phyloP scores from a whole-genome alignment of 2,888 invertebrate species.

The Ctenicera cuprea region DNA sequence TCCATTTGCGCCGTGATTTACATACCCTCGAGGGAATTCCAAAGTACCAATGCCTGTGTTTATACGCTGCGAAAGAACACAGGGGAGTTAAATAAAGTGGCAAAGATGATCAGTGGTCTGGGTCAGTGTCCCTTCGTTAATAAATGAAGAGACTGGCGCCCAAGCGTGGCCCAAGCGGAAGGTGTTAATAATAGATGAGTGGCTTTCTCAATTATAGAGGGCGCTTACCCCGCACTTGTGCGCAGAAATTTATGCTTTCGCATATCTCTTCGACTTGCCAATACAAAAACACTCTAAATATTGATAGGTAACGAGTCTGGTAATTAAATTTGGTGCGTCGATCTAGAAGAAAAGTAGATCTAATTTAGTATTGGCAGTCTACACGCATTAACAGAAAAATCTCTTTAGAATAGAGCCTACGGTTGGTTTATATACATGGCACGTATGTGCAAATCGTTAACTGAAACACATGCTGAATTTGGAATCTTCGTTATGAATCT shows the following conservation, averaged over 20 bases:
- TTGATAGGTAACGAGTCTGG: background rate
- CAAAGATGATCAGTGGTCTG: conserved; percentile 18
- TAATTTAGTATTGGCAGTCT: too few relatives aligned
- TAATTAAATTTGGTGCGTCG: conserved; percentile 2
- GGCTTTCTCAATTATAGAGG: conserved; percentile 34
- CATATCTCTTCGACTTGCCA: background rate
- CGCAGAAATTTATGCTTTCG: conserved; percentile 10
- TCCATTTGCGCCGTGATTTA: conserved; percentile 6
- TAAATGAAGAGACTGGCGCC: conserved; percentile 25
- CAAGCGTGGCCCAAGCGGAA: conserved; percentile 29
- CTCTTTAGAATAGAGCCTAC: too few relatives aligned
- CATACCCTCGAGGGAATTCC: background rate
- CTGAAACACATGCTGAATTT: conserved; percentile 7
- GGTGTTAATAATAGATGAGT: conserved; percentile 35
- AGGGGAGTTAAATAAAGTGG: conserved; percentile 7
- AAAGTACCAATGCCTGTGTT: conserved; percentile 16
- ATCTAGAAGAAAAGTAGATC: too few relatives aligned
- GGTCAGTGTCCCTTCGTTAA: conserved; percentile 35
- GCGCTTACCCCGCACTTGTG: conserved; percentile 25
- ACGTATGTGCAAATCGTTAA: background rate
- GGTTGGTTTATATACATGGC: too few relatives aligned
- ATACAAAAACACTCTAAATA: conserved; percentile 9
- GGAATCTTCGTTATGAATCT: background rate
- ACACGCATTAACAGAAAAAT: too few relatives aligned
- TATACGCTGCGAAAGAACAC: conserved; percentile 17